A percentile compares a stretch with the other conserved stretches of the same genome.
Conservation (phyloP, 2,888 invertebrate species). For the Ectemnius cavifrons region DNA sequence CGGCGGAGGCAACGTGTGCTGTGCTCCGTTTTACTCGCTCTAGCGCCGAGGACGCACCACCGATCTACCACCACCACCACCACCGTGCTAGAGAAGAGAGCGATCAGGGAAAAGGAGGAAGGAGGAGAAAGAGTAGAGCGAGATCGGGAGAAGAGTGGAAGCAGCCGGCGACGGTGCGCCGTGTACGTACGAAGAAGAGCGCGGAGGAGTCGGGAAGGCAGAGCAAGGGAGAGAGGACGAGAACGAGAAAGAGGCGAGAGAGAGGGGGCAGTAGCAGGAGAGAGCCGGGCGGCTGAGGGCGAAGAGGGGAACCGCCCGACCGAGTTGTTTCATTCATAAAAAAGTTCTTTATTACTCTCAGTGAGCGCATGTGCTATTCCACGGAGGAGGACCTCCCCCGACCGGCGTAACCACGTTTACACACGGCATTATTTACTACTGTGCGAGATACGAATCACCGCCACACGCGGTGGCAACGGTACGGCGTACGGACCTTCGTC, state of each 20-base stretch:
- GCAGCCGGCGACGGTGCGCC: slow-evolving; percentile 15
- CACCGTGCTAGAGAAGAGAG: background rate
- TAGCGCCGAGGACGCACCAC: slow-evolving; percentile 45
- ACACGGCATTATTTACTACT: slow-evolving; percentile 67
- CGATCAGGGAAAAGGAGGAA: background rate
- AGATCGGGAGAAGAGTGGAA: background rate
- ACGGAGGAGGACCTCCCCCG: slow-evolving; percentile 66
- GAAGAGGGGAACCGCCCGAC: slow-evolving; percentile 56
- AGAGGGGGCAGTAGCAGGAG: slow-evolving; percentile 21
- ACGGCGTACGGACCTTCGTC: slow-evolving; percentile 50
- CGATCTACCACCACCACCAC: too few relatives aligned
- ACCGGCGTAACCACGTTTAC: slow-evolving; percentile 65
- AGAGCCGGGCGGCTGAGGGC: slow-evolving; percentile 18
- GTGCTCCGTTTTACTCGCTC: slow-evolving; percentile 55
- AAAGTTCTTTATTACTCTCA: slow-evolving; percentile 75
- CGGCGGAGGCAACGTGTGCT: slow-evolving; percentile 30
- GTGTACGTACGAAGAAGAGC: slow-evolving; percentile 5
- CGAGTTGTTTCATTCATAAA: slow-evolving; percentile 77
- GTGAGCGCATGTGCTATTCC: slow-evolving; percentile 77
- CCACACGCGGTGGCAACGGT: slow-evolving; percentile 57
- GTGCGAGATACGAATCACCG: slow-evolving; percentile 62
- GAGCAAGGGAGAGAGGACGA: slow-evolving; percentile 12
- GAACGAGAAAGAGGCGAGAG: slow-evolving; percentile 15
- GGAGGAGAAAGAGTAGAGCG: background rate
- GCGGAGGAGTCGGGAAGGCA: slow-evolving; percentile 18